Conservation (phyloP, 2,113 vertebrate genomes). For the Chionomys nivalis region DNA sequence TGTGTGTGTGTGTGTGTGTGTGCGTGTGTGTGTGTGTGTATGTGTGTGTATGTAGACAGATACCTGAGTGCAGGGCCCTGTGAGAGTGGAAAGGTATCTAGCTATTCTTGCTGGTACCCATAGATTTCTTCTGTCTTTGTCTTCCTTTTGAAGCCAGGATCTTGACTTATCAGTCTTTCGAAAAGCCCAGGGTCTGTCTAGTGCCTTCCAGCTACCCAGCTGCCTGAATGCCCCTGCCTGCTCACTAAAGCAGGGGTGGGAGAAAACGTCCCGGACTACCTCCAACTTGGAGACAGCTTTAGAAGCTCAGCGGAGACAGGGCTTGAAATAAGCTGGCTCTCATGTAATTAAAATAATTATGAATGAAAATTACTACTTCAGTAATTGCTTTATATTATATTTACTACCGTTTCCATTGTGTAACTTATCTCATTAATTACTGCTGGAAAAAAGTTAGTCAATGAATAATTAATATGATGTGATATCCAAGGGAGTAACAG, state of each 20-base stretch:
- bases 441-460: slow-evolving; percentile 56
- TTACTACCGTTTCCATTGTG: slow-evolving; percentile 71
- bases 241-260: background rate
- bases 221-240: background rate
- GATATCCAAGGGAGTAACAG: slow-evolving; percentile 67
- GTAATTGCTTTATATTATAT: slow-evolving; percentile 81
- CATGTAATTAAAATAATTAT: slow-evolving; percentile 86
- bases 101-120: background rate
- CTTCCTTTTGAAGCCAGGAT: background rate
- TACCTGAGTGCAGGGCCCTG: background rate
- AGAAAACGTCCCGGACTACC: background rate
- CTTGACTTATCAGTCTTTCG: background rate
- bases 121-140: background rate
- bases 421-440: slow-evolving; percentile 78
- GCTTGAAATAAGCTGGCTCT: slow-evolving; percentile 71
- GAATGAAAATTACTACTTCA: slow-evolving; percentile 81
- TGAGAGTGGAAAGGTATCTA: background rate
- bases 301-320: slow-evolving; percentile 69
- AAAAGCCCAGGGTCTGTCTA: background rate
- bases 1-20: background rate
- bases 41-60: too few relatives aligned
- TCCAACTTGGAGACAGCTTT: slow-evolving; percentile 67
- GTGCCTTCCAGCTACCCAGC: background rate
- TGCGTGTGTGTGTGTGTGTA: too few relatives aligned
- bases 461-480: slow-evolving; percentile 82